A percentile compares a stretch with the other conserved stretches of the same genome.
Conservation (phyloP, 2,113 vertebrate species). For the Balaenoptera acutorostrata region DNA sequence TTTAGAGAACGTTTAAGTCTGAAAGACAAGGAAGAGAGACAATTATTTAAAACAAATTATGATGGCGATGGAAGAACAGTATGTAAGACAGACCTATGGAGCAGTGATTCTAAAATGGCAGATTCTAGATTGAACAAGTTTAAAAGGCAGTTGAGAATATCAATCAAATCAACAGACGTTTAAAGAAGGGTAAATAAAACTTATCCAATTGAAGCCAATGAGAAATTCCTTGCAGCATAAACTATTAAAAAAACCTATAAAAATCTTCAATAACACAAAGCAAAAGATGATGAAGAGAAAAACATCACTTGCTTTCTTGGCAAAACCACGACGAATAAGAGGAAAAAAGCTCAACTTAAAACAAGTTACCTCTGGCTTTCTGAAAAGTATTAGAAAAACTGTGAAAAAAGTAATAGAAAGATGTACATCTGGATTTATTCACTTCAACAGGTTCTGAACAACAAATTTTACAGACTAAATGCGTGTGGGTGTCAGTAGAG, state of each 20-base stretch:
- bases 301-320: background rate
- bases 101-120: background rate
- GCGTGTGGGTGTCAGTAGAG: rapidly evolving
- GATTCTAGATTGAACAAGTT: background rate
- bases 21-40: background rate
- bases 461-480: background rate
- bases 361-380: background rate
- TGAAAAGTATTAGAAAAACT: background rate
- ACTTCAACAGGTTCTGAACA: background rate
- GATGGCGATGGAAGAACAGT: background rate
- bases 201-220: background rate
- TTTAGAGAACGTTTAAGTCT: background rate
- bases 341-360: background rate
- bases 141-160: background rate
- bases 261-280: background rate
- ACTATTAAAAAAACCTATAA: background rate
- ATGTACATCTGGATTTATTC: background rate
- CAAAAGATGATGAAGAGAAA: background rate
- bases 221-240: background rate
- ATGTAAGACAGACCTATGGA: background rate
- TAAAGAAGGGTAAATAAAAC: slow-evolving; percentile 22
- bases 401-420: background rate
- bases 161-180: background rate
- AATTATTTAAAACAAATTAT: background rate
- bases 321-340: background rate